A percentile compares a stretch with the other conserved stretches of the same genome.
Conservation (phyloP, 2,888 invertebrate species). For the Lycophotia porphyrea region DNA sequence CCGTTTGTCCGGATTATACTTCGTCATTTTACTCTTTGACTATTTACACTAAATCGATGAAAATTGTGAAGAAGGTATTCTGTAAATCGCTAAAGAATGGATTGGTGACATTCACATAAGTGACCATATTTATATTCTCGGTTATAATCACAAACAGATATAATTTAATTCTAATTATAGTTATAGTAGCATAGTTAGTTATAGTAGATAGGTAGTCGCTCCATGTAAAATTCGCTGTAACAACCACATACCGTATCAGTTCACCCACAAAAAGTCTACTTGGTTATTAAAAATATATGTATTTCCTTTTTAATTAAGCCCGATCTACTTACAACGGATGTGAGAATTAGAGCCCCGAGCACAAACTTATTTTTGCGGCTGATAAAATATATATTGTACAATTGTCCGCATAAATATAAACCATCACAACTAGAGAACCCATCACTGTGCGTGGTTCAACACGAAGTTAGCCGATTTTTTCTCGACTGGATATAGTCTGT, state of each 20-base stretch:
- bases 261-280: background rate
- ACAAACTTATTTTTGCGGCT: background rate
- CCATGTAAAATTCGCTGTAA: background rate
- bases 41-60: background rate
- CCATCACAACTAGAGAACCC: background rate
- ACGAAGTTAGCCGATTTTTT: background rate
- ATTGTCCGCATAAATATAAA: background rate
- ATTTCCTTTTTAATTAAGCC: constrained; percentile 31
- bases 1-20: background rate
- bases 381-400: background rate
- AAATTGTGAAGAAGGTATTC: background rate
- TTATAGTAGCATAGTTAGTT: too few species aligned
- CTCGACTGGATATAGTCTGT: background rate
- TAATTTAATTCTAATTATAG: too few species aligned
- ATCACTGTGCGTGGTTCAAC: background rate
- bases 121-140: background rate
- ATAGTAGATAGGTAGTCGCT: background rate
- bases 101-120: background rate
- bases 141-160: background rate
- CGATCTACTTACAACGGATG: constrained; percentile 27
- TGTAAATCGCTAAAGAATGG: background rate
- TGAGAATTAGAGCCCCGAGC: constrained; percentile 20
- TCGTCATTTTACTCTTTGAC: background rate
- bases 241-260: background rate
- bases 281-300: constrained; percentile 16